phyloP scores from a whole-genome alignment of 2,888 invertebrate genomes.

The Ganaspis brasiliensis region DNA sequence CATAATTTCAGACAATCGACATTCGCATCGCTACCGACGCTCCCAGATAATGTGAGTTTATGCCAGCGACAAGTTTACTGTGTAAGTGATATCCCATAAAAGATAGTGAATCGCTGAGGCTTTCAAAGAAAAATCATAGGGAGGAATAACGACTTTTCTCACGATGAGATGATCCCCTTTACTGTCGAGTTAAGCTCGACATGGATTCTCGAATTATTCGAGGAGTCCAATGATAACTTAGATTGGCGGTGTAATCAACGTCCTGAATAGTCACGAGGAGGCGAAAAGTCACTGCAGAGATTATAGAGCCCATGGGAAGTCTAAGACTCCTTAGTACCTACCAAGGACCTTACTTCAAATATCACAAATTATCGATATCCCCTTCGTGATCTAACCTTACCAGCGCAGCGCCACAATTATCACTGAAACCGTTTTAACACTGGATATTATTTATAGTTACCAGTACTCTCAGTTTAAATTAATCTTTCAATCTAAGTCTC shows the following conservation, averaged over 20 bases:
- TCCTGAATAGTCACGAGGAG: slow-evolving; percentile 54
- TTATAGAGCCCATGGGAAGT: slow-evolving; percentile 50
- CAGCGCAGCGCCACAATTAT: not conserved
- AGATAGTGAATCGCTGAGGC: slow-evolving; percentile 27
- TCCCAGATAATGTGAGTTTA: slow-evolving; percentile 42
- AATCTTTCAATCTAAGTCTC: no score
- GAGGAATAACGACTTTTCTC: slow-evolving; percentile 38
- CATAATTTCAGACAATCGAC: slow-evolving; percentile 42
- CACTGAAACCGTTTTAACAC: slow-evolving; percentile 2
- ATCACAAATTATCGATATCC: slow-evolving; percentile 26
- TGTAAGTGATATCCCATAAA: slow-evolving; percentile 35
- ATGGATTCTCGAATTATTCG: slow-evolving; percentile 53
- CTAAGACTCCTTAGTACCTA: slow-evolving; percentile 43
- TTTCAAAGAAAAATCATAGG: slow-evolving; percentile 21
- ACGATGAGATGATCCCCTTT: slow-evolving; percentile 34
- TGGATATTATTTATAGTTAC: not conserved
- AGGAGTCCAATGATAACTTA: slow-evolving; percentile 54
- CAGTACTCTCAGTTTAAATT: no score
- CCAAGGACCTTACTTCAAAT: slow-evolving; percentile 18
- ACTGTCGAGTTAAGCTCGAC: slow-evolving; percentile 34
- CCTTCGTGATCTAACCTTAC: not conserved
- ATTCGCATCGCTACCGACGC: slow-evolving; percentile 34
- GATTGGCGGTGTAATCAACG: slow-evolving; percentile 53
- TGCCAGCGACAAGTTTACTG: slow-evolving; percentile 37
- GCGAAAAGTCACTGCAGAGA: slow-evolving; percentile 40